phyloP scores from a whole-genome alignment of 2,888 invertebrate genomes.

The Merodon equestris region DNA sequence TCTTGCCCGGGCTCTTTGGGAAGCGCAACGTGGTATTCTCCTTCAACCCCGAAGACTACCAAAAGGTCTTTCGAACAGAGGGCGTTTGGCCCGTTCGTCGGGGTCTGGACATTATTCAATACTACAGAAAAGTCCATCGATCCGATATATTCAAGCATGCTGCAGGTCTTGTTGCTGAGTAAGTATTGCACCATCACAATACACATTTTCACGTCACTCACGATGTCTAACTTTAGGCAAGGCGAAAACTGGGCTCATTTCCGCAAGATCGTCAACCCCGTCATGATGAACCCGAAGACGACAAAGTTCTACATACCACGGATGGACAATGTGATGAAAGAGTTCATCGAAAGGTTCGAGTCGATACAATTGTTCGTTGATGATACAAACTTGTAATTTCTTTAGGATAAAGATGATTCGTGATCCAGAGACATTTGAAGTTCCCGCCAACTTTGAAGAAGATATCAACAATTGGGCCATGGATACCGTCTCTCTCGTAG shows the following conservation, averaged over 20 bases:
- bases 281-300: conserved; percentile 82
- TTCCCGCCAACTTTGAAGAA: conserved; percentile 78
- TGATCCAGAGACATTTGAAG: conserved; percentile 72
- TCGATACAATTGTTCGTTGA: too few relatives aligned
- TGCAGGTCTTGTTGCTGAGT: conserved; percentile 71
- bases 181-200: conserved; percentile 19
- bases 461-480: conserved; percentile 81
- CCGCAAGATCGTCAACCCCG: conserved; percentile 83
- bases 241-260: conserved; percentile 84
- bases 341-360: conserved; percentile 68
- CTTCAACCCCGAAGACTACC: conserved; percentile 80
- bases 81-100: conserved; percentile 70
- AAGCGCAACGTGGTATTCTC: conserved; percentile 75
- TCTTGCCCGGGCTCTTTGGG: conserved; percentile 75
- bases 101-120: conserved; percentile 76
- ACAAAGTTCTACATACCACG: conserved; percentile 80
- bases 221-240: conserved; percentile 78
- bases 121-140: conserved; percentile 77
- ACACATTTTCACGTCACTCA: not conserved
- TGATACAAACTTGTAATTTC: not conserved
- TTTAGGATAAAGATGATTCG: conserved; percentile 72
- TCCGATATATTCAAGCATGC: conserved; percentile 69
- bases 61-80: conserved; percentile 75
- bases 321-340: conserved; percentile 79
- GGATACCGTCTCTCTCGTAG: conserved; percentile 79